A percentile compares a stretch with the other conserved stretches of the same genome.
Evolutionary conservation across 2,113 vertebrate genomes (phyloP).

Genomic region (Dendropsophus ebraccatus): DNA sequence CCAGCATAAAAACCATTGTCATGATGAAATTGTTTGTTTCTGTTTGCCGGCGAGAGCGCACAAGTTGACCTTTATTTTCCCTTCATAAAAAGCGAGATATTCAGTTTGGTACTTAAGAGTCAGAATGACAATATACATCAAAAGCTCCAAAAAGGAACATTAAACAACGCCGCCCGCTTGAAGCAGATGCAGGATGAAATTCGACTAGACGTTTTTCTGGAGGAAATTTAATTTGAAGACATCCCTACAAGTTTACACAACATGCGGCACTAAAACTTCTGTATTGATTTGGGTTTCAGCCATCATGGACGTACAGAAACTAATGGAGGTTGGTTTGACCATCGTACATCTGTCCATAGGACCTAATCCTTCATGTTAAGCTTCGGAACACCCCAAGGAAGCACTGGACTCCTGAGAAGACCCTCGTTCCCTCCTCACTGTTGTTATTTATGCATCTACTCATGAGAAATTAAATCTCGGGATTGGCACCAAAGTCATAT

Average conservation of each 20-base stretch:
- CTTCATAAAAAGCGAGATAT: conserved; percentile 13
- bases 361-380: background rate
- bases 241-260: background rate
- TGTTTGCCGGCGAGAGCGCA: conserved; percentile 19
- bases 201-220: conserved; percentile 25
- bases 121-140: conserved; percentile 20
- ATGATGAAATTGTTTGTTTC: conserved; percentile 28
- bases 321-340: background rate
- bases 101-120: conserved; percentile 12
- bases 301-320: background rate
- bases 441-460: too few species aligned
- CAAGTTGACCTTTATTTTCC: conserved; percentile 33
- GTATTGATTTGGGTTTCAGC: background rate
- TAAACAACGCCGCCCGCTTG: background rate
- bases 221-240: background rate
- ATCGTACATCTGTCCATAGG: background rate
- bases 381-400: background rate
- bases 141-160: conserved; percentile 21
- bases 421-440: background rate
- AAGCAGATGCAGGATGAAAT: conserved; percentile 20
- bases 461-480: too few species aligned
- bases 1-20: background rate
- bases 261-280: background rate
- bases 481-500: too few species aligned
- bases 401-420: too few species aligned